These are phyloP conservation scores for Rhingia rostrata DNA, from an alignment of 2,888 invertebrate species.

Conservation along the genomic window DNA sequence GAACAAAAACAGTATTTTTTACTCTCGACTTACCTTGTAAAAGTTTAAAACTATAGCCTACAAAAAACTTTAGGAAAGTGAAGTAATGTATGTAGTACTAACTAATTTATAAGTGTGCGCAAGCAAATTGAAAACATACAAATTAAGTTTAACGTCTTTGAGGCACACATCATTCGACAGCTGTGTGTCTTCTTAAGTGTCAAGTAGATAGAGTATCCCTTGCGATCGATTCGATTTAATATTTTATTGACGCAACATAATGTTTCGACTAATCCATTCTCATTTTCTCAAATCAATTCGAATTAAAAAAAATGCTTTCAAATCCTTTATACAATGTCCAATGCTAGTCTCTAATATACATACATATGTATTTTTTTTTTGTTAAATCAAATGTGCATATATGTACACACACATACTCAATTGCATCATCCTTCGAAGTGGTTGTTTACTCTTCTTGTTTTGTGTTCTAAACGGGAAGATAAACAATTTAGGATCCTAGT, in stretches of 20 bases:
- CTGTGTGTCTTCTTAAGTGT: slow-evolving; percentile 40
- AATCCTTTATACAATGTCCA: slow-evolving; percentile 50
- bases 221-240: slow-evolving; percentile 32
- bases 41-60: slow-evolving; percentile 29
- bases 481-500: slow-evolving; percentile 60
- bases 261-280: slow-evolving; percentile 1
- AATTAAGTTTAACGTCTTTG: slow-evolving; percentile 27
- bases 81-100: slow-evolving; percentile 51
- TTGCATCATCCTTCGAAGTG: slow-evolving; percentile 48
- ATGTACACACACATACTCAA: slow-evolving; percentile 48
- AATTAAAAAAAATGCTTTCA: slow-evolving; percentile 21
- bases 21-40: slow-evolving; percentile 58
- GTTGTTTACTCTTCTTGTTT: slow-evolving; percentile 39
- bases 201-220: slow-evolving; percentile 35
- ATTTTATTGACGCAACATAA: slow-evolving; percentile 1
- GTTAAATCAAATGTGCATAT: slow-evolving; percentile 14
- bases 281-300: slow-evolving; percentile 35
- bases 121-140: slow-evolving; percentile 10
- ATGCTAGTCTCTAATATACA: slow-evolving; percentile 61
- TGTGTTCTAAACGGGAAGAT: slow-evolving; percentile 24
- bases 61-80: slow-evolving; percentile 49
- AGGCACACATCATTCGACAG: slow-evolving; percentile 29
- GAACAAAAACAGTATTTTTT: slow-evolving; percentile 72
- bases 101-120: slow-evolving; percentile 49
- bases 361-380: not conserved